Base-by-base conservation (phyloP, 2,113 vertebrate species). In the Lynx canadensis region DNA sequence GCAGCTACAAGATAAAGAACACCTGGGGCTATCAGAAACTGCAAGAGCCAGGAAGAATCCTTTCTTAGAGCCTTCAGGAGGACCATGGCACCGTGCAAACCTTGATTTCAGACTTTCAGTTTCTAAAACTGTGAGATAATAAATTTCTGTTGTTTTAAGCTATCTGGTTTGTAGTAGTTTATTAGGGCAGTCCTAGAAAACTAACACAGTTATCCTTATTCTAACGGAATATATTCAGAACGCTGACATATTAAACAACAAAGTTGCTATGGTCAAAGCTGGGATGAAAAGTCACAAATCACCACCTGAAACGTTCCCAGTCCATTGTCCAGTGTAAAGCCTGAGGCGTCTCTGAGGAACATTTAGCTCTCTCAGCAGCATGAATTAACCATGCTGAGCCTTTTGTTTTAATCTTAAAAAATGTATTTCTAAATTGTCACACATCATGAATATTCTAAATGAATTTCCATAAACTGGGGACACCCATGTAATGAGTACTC, bases 81-180 rank as follows among this genome's bases (percentile, higher is more conserved):
- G 9, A 33, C 31, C 1, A 45, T 27, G 8, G 19, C 13, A 3
- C 1, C 15, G 7, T 1, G 10, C 18, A 15, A 8, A 52, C 9
- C 36, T 76, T 41, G 50, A 36, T 38, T 60, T 33, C 66, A 41
- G 36, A 86, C 16, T 36, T 73, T 7, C 25, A 31, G 33, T 2
- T 6, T 23, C 50, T 7, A 27, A 33, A 63, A 76, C 5, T 52
- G 12, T 45, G 31, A 89, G 23, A 29, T 12, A 36, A 48, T 18
- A 60, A 23, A 36, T 29, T 33, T 13, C 18, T 71, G 8, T 41
- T 89, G 33, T 52, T 78, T 65, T 41, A 83, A 94, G 9, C 2
- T 57, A 65, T 7, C n/a, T 12, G 16, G 0, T 29, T 60, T 74
- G 10, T 36, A 4, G 9, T 36, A 31, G 13, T 95, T 68, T 90